Evolutionary conservation across 2,797 vertebrate species (phyloP).

Genomic region (Otus scops): DNA sequence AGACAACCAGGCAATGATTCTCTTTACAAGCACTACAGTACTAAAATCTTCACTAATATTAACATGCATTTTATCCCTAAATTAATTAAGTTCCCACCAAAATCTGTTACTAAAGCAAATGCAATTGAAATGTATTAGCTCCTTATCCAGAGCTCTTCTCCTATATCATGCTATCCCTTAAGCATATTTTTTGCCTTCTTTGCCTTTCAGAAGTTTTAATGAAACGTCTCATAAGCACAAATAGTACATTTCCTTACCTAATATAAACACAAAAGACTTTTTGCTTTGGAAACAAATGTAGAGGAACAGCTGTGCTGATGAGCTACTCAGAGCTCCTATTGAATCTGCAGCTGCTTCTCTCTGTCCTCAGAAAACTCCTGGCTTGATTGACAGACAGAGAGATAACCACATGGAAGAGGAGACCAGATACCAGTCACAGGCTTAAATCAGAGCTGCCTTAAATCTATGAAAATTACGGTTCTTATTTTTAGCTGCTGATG

Average conservation of each 20-base stretch:
- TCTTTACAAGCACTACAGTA: not conserved
- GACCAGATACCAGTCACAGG: slow-evolving; percentile 18
- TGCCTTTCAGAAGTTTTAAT: slow-evolving; percentile 20
- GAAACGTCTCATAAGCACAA: slow-evolving; percentile 11
- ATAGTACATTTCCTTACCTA: slow-evolving; percentile 62
- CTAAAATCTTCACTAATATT: not conserved
- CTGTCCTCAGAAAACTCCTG: slow-evolving; percentile 60
- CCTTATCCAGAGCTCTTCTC: not conserved
- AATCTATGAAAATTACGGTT: not conserved
- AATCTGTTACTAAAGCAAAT: not conserved
- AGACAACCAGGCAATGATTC: not conserved
- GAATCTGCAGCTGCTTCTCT: slow-evolving; percentile 63
- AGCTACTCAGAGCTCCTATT: slow-evolving; percentile 60
- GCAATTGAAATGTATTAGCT: not conserved
- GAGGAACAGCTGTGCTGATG: slow-evolving; percentile 63
- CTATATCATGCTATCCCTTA: not conserved
- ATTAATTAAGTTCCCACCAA: not conserved
- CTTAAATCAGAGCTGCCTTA: slow-evolving; percentile 34
- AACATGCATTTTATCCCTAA: not conserved
- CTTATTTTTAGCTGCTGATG: slow-evolving; percentile 13
- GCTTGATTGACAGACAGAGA: slow-evolving; percentile 10
- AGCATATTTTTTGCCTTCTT: not conserved
- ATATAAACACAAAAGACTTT: slow-evolving; percentile 64
- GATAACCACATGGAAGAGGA: slow-evolving; percentile 3
- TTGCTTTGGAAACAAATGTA: slow-evolving; percentile 59